Conservation (phyloP, 2,888 invertebrate species). For the Stictocephala bisonia region DNA sequence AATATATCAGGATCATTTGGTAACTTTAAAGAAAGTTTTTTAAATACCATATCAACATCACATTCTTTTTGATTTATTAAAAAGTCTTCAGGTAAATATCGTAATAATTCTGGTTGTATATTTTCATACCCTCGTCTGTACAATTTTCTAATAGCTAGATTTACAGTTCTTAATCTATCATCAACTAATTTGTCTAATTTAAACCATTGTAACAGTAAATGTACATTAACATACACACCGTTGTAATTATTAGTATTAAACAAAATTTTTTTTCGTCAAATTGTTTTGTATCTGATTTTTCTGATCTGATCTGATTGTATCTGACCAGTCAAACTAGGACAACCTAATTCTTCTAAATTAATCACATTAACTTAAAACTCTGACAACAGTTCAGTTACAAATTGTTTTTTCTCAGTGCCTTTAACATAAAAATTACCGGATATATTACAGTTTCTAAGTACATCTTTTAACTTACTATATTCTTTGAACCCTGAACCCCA, state of each 20-base stretch:
- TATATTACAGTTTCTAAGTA: not conserved
- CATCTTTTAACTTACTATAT: constrained; percentile 5
- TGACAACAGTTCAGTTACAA: not conserved
- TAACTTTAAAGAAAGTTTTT: not conserved
- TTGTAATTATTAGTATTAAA: not conserved
- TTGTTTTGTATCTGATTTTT: too few species aligned
- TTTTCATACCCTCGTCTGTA: not conserved
- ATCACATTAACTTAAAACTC: not conserved
- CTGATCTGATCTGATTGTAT: not conserved
- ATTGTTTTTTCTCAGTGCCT: not conserved
- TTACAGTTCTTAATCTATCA: not conserved
- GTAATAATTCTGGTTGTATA: not conserved
- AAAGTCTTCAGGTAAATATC: not conserved
- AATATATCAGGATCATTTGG: not conserved
- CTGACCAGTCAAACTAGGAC: not conserved
- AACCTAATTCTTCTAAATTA: constrained; percentile 6
- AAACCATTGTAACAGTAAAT: not conserved
- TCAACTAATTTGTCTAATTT: not conserved
- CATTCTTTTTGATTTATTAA: not conserved
- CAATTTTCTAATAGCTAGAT: not conserved
- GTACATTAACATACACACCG: constrained; percentile 12
- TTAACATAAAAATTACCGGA: not conserved
- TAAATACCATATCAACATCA: not conserved
- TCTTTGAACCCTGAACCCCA: constrained; percentile 11
- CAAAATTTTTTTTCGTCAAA: too few species aligned